These are phyloP conservation scores for Oscheius sp. DNA, from an alignment of 2,888 invertebrate species.

Conservation along the genomic window DNA sequence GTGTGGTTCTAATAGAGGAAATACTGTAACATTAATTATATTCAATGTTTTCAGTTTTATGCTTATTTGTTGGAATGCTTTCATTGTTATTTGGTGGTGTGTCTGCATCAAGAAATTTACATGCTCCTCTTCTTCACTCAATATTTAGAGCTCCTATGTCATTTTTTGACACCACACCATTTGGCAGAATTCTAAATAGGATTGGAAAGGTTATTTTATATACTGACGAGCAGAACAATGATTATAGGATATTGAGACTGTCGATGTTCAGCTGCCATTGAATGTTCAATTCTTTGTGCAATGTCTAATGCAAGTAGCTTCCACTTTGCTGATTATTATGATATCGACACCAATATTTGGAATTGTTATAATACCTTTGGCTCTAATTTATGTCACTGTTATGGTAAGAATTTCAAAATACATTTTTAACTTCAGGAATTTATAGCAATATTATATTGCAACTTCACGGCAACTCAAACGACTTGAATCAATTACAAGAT, in stretches of 20 bases:
- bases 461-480: slow-evolving; percentile 84
- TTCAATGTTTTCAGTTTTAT: slow-evolving; percentile 55
- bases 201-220: slow-evolving; percentile 61
- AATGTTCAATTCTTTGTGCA: slow-evolving; percentile 71
- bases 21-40: background rate
- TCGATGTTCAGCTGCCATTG: slow-evolving; percentile 69
- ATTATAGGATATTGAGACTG: slow-evolving; percentile 69
- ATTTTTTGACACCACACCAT: slow-evolving; percentile 72
- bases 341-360: slow-evolving; percentile 72
- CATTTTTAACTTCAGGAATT: too few relatives aligned
- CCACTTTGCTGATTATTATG: slow-evolving; percentile 71
- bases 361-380: slow-evolving; percentile 67
- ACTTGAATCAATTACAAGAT: slow-evolving; percentile 72
- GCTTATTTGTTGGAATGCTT: slow-evolving; percentile 70
- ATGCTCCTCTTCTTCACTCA: slow-evolving; percentile 67
- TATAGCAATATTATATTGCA: slow-evolving; percentile 89
- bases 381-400: slow-evolving; percentile 68
- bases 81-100: slow-evolving; percentile 70
- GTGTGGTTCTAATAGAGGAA: too few relatives aligned
- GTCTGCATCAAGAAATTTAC: slow-evolving; percentile 67
- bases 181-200: slow-evolving; percentile 70
- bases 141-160: slow-evolving; percentile 72
- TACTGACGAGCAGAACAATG: background rate
- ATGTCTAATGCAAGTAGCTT: slow-evolving; percentile 70
- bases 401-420: slow-evolving; percentile 55